Evolutionary conservation across 2,113 vertebrate species (phyloP), one percentile per base, ranked within the genome.

Genomic region (Tenrec ecaudatus): DNA sequence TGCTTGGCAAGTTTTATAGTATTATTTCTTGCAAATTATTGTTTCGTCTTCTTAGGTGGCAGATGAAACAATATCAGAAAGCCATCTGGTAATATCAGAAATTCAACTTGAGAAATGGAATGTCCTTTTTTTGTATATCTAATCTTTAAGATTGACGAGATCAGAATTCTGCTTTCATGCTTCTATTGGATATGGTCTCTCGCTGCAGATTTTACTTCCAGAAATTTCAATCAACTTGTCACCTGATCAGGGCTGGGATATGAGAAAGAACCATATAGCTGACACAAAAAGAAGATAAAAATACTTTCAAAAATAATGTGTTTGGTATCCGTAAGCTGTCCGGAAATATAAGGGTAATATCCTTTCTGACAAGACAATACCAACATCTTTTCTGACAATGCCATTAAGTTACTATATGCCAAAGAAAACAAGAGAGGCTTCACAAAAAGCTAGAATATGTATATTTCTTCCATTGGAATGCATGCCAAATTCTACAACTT

Each of bases 321-420:
- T 90, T 92, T 75, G 83, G 93, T 88, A 62, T 53, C 60, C 31
- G 29, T 3, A 27, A 3, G 64, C 73, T 94, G 60, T 43, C 80
- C 25, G 86, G 83, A 71, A n/a, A 38, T 11, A n/a, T 2, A 38
- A 89, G 33, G 22, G 25, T 9, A n/a, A 14, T 53, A 53, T 53
- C 47, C 47, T 53, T 53, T 53, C 47, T 53, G 47, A 14, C 47
- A 53, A 53, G 47, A 53, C 9, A 53, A 14, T 53, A 53, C 47
- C 47, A 53, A 53, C 60, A 57, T 31, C 60, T 25, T 78, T 19
- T 80, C 58, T 73, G 73, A 78, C 19, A 84, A 83, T 38, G 27
- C 4, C 66, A 27, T 92, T 73, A 89, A 5, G 9, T 31, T 73
- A 22, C 3, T 76, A 22, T 33, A 89, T 77, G 22, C 47, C 16